phyloP scores from a whole-genome alignment of 2,113 vertebrate genomes.

The Erythrocercus mccallii region DNA sequence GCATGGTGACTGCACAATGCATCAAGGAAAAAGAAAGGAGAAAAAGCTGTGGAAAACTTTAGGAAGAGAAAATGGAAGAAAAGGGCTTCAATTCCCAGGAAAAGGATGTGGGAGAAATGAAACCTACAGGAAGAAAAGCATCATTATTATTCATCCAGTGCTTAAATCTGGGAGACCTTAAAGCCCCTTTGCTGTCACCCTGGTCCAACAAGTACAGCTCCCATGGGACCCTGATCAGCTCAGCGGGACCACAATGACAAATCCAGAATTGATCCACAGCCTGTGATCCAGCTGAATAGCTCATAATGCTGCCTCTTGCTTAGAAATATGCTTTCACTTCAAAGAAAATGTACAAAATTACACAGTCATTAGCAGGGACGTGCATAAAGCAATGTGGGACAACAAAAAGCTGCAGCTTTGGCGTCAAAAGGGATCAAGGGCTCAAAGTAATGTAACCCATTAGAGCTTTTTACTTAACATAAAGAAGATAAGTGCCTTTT shows the following conservation, averaged over 20 bases:
- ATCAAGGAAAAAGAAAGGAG: neutral
- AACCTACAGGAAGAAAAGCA: neutral
- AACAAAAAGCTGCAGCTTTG: neutral
- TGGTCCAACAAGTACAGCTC: neutral
- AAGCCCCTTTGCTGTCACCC: neutral
- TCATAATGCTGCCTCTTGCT: neutral
- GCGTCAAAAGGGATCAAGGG: conserved; percentile 12
- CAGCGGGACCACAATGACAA: neutral
- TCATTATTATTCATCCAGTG: neutral
- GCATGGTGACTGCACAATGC: accelerated
- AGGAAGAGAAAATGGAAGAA: neutral
- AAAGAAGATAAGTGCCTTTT: conserved; percentile 11
- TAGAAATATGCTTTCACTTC: neutral
- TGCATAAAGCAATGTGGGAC: neutral
- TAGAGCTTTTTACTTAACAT: conserved; percentile 6
- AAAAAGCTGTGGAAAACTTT: neutral
- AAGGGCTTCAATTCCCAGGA: neutral
- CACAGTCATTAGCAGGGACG: neutral
- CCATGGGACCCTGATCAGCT: neutral
- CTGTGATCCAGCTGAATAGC: neutral
- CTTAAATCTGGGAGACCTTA: neutral
- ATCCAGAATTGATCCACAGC: neutral
- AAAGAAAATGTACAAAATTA: conserved; percentile 10
- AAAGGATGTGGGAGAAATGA: neutral
- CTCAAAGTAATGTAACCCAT: neutral